Evolutionary conservation across 92 coral and sea anemone genomes (phyloP), one percentile per base, ranked within the genome.

Genomic region (Siderastrea radians): DNA sequence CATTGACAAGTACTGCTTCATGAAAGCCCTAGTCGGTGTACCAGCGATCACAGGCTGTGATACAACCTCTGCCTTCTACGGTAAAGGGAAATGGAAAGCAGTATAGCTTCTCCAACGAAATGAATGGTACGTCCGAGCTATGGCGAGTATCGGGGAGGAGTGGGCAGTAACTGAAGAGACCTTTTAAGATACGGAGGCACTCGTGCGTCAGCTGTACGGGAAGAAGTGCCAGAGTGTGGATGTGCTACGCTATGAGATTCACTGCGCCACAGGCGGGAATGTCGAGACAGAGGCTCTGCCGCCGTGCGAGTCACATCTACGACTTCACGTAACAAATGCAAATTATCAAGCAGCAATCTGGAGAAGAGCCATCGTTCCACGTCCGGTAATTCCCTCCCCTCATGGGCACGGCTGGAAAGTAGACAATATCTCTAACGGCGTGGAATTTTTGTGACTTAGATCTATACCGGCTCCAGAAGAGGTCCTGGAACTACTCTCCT

Each of bases 71-170:
- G 59, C 91, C 65, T 85, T 89, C 77, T 75, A 82, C 67, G 91
- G 93, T 11, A 93, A 85, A 85, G 90, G 89, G 70, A 93, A 85
- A 62, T 85, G 86, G 84, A 89, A 89, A 78, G 88, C 89, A 52
- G 75, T 93, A 7, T 75, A 88, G 83, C 88, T 92, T 60, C 82
- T 77, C 65, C 82, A 59, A 59, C 26, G 51, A 64, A 84, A 84
- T 45, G 17, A 58, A 63, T 71, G 82, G 75, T 85, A 85, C 51
- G 80, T 92, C 73, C 75, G 59, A 6, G 88, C 78, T 68, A 62
- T 78, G 82, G 70, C 61, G 38, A 26, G 38, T 26, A 26, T 26
- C 26, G 84, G 80, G 46, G 84, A 67, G 75, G 58, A 57, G 57
- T 83, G 83, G 88, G 15, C 44, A 75, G 67, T 83, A 26, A 26